Evolutionary conservation across 2,113 vertebrate species (phyloP), one percentile per base, ranked within the genome.

Genomic region (Pampusana beccarii): DNA sequence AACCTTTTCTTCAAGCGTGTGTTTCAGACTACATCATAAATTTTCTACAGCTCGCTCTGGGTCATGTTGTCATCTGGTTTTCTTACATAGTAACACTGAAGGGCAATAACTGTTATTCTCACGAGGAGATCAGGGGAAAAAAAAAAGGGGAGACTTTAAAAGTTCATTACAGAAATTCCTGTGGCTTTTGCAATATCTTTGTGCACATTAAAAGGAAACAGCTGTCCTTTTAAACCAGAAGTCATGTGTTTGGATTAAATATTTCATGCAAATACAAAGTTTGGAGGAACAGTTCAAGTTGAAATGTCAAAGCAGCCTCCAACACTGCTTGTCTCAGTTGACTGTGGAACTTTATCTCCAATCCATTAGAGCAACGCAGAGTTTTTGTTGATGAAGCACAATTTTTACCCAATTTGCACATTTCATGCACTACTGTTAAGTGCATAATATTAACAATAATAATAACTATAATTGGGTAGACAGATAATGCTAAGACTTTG

Each of bases 101-200:
- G 65, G 54, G 79, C 82, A 93, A 4, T 70, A 91, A 66, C 58
- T 67, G 25, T 64, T 70, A 78, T n/a, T 67, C 88, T 90, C 90
- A 78, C 67, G 38, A 88, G 67, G 51, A 88, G 48, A 94, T 33
- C 13, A 0, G 1, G 8, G 21, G 31, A 4, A 14, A 40, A 50
- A 40, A 50, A 80, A 66, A n/a, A 70, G 6, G 28, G 72, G 8
- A 25, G 64, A 77, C 46, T 90, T 93, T 5, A 54, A 29, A 93
- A 80, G 74, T 56, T 81, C 46, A 42, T 83, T 94, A 90, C 56
- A 88, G 60, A 90, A 88, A 93, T 83, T 71, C 62, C 85, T 64
- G 51, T 73, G 60, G 7, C 14, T 94, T 93, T 78, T 83, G 64
- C 33, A 93, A 7, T 65, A 80, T 86, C 82, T 90, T 70, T 36